Percentiles rank a stretch among this genome's conserved stretches.
phyloP scores from a whole-genome alignment of 2,113 vertebrate species.

The Tamias sibiricus region DNA sequence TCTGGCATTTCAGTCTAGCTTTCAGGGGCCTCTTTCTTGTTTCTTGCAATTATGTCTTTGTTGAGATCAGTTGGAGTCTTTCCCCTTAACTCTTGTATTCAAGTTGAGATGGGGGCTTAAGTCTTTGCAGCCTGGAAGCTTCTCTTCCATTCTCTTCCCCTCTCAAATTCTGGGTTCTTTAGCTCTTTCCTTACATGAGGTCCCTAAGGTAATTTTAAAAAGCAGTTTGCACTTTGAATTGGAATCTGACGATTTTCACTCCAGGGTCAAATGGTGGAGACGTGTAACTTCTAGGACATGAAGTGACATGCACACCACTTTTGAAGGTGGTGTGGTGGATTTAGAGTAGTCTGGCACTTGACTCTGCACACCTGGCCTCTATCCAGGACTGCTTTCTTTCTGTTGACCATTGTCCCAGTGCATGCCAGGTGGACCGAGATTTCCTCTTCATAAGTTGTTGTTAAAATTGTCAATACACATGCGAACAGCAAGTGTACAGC shows the following conservation, averaged over 20 bases:
- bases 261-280: not conserved
- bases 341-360: not conserved
- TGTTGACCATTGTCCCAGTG: fast-evolving
- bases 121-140: not conserved
- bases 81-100: not conserved
- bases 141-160: not conserved
- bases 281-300: not conserved
- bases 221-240: not conserved
- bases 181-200: not conserved
- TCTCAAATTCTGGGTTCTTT: not conserved
- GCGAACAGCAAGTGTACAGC: not conserved
- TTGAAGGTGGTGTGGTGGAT: not conserved
- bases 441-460: not conserved
- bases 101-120: not conserved
- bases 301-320: not conserved
- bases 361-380: no score
- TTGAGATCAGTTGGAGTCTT: not conserved
- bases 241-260: not conserved
- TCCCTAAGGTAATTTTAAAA: not conserved
- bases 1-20: no score
- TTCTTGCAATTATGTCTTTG: not conserved
- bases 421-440: fast-evolving
- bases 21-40: not conserved
- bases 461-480: no score
- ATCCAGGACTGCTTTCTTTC: fast-evolving